Evolutionary conservation across 2,113 vertebrate genomes (phyloP), one percentile per base, ranked within the genome.

Genomic region (Pithys albifrons): DNA sequence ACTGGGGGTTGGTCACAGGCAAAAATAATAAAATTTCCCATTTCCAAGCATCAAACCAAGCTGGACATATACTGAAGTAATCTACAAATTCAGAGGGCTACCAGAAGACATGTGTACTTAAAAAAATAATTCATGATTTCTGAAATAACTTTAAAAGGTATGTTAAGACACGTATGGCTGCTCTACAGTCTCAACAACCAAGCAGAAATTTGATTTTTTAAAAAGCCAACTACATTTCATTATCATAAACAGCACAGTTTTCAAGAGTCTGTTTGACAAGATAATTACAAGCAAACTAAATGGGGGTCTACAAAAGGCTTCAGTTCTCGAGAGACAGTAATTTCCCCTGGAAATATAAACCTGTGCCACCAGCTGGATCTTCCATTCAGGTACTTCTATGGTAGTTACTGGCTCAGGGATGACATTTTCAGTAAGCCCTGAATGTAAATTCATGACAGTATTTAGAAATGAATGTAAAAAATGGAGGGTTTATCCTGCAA

Each of bases 201-300:
- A 27, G 19, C 2, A 46, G 10, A 80, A 90, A 78, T 10, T 7
- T 35, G 10, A 18, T 35, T 39, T 39, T 59, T 66, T 3, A 9
- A 41, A 27, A 71, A 71, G 6, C 3, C 0, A 0, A 19, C 6
- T 17, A 25, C 18, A 39, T 29, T 55, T 80, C 9, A 3, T 66
- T 69, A 69, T 48, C n/a, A 45, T 8, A n/a, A 66, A 84, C 70
- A 45, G 1, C 33, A 86, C 0, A 33, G 18, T 43, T 59, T 81
- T 54, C 1, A 1, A 54, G 37, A 1, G 10, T 29, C 59, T 52
- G 22, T 70, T 92, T 70, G 41, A 65, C 22, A 33, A 41, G 19
- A 52, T 17, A 67, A 52, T 3, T 9, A 18, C 2, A 41, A 31
- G 37, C n/a, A 91, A 91, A 91, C 7, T 11, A 66, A 46, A 71